Evolutionary conservation across 2,888 invertebrate genomes (phyloP), one percentile per base, ranked within the genome.

Genomic region (Mythimna loreyi): DNA sequence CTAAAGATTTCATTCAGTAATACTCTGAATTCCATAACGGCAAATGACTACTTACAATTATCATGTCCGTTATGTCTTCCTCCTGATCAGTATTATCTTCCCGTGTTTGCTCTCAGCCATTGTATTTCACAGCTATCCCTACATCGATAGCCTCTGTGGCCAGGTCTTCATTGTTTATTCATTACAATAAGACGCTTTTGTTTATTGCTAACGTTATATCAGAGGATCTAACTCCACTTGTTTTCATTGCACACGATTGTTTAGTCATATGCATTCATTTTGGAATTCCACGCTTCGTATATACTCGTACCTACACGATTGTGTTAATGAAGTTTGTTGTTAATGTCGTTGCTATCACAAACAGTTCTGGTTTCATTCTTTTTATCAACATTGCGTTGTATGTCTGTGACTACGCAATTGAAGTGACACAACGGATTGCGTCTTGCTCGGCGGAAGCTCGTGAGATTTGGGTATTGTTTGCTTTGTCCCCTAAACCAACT

Each of bases 111-210:
- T 67, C 59, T 64, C 49, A 71, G 49, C 71, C 68, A 78, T 74
- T 74, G 81, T 79, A 65, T 83, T 76, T 67, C 47, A 65, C 60
- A 78, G 66, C 73, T 84, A 80, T 81, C 84, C 75, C 78, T 75
- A 66, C 71, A 84, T 81, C 80, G 87, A 90, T 90, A 89, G 80
- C 88, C 88, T 89, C 85, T 88, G 73, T 81, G 64, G 66, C 77
- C 66, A 84, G 82, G 85, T 86, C 87, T 84, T 87, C 82, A 87
- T 90, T 92, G 89, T 92, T 86, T 87, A 89, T 92, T 91, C 82
- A 87, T 82, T 73, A 81, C 47, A 82, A 84, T 81, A 86, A 83
- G 68, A 53, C 63, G 70, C 84, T 83, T 87, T 89, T 88, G 87
- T 90, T 84, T 80, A 77, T 67, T 68, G 75, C 62, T 76, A 76